phyloP scores from a whole-genome alignment of 2,888 invertebrate genomes.

The Leptinotarsa tumamoca region DNA sequence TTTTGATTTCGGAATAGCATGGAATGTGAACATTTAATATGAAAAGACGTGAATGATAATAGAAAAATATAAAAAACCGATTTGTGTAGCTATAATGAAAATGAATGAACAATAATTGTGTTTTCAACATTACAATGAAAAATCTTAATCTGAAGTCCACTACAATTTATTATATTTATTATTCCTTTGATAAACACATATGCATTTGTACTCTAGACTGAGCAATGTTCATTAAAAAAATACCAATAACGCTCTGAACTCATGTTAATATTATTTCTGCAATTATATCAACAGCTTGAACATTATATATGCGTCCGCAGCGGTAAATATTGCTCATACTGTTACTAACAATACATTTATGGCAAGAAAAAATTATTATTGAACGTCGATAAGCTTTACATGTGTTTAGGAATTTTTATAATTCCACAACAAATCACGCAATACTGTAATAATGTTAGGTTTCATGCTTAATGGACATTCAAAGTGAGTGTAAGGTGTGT shows the following conservation, averaged over 20 bases:
- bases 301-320: constrained; percentile 4
- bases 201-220: too few species aligned
- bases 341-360: constrained; percentile 19
- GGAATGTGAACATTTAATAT: too few species aligned
- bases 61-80: too few species aligned
- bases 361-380: constrained; percentile 2
- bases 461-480: constrained; percentile 26
- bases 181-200: too few species aligned
- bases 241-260: background rate
- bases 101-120: too few species aligned
- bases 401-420: constrained; percentile 19
- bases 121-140: background rate
- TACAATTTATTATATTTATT: too few species aligned
- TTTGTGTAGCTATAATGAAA: too few species aligned
- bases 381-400: constrained; percentile 23
- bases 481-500: constrained; percentile 22
- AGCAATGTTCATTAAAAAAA: too few species aligned
- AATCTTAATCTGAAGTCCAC: background rate
- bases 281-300: constrained; percentile 12
- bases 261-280: background rate
- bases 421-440: constrained; percentile 25
- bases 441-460: constrained; percentile 4
- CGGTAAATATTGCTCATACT: constrained; percentile 21
- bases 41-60: too few species aligned
- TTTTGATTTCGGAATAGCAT: too few species aligned